A percentile compares a stretch with the other conserved stretches of the same genome.
Conservation (phyloP, 2,888 invertebrate species). For the Cremastobaeus sp. region DNA sequence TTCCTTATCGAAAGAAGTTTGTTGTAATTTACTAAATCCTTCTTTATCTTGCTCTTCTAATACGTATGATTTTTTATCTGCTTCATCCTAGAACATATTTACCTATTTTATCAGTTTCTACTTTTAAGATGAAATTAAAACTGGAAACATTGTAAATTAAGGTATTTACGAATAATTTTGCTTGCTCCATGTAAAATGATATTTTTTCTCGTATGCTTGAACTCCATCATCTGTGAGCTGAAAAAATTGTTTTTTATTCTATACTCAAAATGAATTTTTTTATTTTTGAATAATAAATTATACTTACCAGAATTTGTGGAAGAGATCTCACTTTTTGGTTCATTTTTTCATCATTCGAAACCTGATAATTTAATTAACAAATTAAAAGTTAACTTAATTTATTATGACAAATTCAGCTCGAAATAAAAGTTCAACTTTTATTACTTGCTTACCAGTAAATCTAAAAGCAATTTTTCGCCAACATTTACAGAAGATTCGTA, state of each 20-base stretch:
- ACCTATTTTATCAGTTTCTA: not conserved
- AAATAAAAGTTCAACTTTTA: too few relatives aligned
- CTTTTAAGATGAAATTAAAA: not conserved
- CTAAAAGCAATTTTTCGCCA: not conserved
- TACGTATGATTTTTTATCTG: not conserved
- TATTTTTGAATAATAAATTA: too few relatives aligned
- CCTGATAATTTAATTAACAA: not conserved
- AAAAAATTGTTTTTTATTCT: too few relatives aligned
- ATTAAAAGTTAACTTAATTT: too few relatives aligned
- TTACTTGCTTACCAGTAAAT: slow-evolving; percentile 10
- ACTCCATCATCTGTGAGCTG: slow-evolving; percentile 8
- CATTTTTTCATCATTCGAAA: not conserved
- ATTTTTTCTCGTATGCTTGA: slow-evolving; percentile 6
- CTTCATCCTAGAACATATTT: not conserved
- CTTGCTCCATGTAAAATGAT: not conserved
- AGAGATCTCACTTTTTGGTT: not conserved
- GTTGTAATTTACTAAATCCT: too few relatives aligned
- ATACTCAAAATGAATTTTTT: too few relatives aligned
- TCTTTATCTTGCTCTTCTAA: not conserved
- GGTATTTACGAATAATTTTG: slow-evolving; percentile 6
- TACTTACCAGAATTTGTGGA: slow-evolving; percentile 3
- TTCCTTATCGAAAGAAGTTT: not conserved
- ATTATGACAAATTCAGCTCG: too few relatives aligned
- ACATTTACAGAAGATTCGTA: slow-evolving; percentile 2
- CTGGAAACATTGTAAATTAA: too few relatives aligned